Evolutionary conservation across 2,888 invertebrate genomes (phyloP), one percentile per base, ranked within the genome.

Genomic region (Gisinianus flammeolus): DNA sequence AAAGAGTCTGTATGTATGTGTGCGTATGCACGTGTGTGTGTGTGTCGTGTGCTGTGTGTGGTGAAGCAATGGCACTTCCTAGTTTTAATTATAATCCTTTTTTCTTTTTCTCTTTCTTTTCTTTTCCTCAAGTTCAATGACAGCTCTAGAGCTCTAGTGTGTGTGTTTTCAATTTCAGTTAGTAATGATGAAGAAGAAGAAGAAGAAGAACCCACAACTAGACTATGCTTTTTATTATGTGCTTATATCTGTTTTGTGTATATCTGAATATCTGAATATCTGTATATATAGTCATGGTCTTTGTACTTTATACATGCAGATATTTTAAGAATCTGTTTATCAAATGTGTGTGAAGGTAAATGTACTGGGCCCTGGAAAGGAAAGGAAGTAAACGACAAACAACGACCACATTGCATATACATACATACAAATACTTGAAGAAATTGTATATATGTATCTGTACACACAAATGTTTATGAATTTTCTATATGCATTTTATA

Each of bases 21-120:
- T 44, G 19, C 3, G 12, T 35, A 35, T 35, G 35, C 12, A 35
- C 35, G 44, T 44, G 44, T 44, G 44, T 44, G 44, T 44, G 8
- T 44, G 44, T 35, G 5, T 5, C 12, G 35, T 35, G 35, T 5
- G 5, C 6, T 35, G 35, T 35, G 35, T 6, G 22, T 3, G 22
- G 8, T 28, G 16, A 26, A 26, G 62, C 22, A 2, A n/a, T 62
- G 26, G 28, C 62, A 62, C 62, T 62, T 62, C 62, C 62, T 62
- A 26, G 62, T 62, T 62, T 62, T 62, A 26, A 62, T 62, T 22
- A 62, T 26, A 62, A 28, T 69, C 35, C 35, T 33, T 35, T 28
- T 67, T 28, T 33, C 66, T 66, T 24, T 58, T 24, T 66, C 66
- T 31, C 28, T 26, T 16, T 26, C 24, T 26, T 16, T 16, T 16